Evolutionary conservation across 2,888 invertebrate species (phyloP), one percentile per base, ranked within the genome.

Genomic region (Cantharis nigra): DNA sequence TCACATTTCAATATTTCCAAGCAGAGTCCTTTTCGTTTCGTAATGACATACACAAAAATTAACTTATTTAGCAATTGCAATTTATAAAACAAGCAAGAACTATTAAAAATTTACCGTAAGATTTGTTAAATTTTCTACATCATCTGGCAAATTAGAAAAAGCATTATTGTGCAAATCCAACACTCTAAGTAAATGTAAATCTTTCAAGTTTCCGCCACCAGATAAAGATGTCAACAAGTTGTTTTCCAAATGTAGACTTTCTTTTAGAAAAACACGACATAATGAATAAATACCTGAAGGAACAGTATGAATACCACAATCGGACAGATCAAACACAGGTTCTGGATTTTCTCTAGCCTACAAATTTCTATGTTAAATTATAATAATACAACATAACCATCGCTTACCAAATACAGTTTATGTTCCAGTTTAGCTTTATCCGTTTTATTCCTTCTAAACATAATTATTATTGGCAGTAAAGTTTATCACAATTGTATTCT

Each of bases 241-340:
- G 83, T 91, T 90, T 84, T 94, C 91, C 82, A 94, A 88, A 86
- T 90, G 90, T 81, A 95, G 87, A 78, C 89, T 89, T 85, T 94
- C 93, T 89, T 96, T 97, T 81, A 95, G 91, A 85, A 95, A 93
- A 65, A 96, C 95, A 88, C 94, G 93, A 87, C 96, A 96, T 77
- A 95, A 89, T 28, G 95, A 93, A 88, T 92, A 96, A 74, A 95
- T 93, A 78, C 95, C 95, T 78, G 93, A 90, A 63, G 96, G 96
- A 73, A 96, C 92, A 84, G 89, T 91, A 82, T 91, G 91, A 76
- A 96, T 88, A 85, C 93, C 92, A 88, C 96, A 96, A 81, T 93
- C 93, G 5, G 95, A 94, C 79, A 96, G 87, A 88, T 96, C 96
- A 88, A 95, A 96, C 78, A 92, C 90, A 74, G 94, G 92, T 87